Conservation (phyloP, 2,888 invertebrate genomes). For the Polymixis lichenea region DNA sequence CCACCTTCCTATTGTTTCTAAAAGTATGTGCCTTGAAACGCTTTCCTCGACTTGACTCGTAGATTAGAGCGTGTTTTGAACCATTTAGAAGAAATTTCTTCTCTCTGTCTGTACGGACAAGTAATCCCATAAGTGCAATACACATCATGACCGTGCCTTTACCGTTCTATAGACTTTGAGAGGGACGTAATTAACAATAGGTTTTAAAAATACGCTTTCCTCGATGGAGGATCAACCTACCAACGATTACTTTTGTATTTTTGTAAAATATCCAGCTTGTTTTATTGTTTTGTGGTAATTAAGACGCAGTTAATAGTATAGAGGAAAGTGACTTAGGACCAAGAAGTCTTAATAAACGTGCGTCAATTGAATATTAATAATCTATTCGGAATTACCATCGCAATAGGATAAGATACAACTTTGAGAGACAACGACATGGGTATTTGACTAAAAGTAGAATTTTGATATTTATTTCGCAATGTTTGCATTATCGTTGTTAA, state of each 20-base stretch:
- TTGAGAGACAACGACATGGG: slow-evolving; percentile 86
- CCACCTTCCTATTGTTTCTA: slow-evolving; percentile 88
- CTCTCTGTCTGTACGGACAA: slow-evolving; percentile 88
- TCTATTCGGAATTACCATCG: slow-evolving; percentile 76
- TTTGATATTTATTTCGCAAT: slow-evolving; percentile 80
- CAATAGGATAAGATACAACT: slow-evolving; percentile 85
- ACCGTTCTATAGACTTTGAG: slow-evolving; percentile 90
- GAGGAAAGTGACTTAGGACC: slow-evolving; percentile 83
- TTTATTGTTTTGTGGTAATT: slow-evolving; percentile 77
- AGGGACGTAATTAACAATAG: slow-evolving; percentile 91
- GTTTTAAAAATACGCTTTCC: slow-evolving; percentile 86
- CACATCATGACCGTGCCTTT: slow-evolving; percentile 91
- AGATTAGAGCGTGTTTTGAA: slow-evolving; percentile 89
- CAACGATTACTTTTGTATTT: slow-evolving; percentile 84
- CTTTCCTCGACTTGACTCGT: slow-evolving; percentile 89
- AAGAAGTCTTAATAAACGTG: slow-evolving; percentile 79
- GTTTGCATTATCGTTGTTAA: slow-evolving; percentile 72
- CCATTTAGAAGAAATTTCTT: slow-evolving; percentile 88
- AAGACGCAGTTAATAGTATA: slow-evolving; percentile 76
- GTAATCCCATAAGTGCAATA: slow-evolving; percentile 89
- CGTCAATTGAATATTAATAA: slow-evolving; percentile 83
- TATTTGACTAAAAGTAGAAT: slow-evolving; percentile 72
- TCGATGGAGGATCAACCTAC: slow-evolving; percentile 79
- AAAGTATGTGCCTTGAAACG: slow-evolving; percentile 91
- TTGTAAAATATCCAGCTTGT: slow-evolving; percentile 82